These are phyloP conservation scores for Pampus argenteus DNA, from an alignment of 2,797 vertebrate species.

Conservation along the genomic window DNA sequence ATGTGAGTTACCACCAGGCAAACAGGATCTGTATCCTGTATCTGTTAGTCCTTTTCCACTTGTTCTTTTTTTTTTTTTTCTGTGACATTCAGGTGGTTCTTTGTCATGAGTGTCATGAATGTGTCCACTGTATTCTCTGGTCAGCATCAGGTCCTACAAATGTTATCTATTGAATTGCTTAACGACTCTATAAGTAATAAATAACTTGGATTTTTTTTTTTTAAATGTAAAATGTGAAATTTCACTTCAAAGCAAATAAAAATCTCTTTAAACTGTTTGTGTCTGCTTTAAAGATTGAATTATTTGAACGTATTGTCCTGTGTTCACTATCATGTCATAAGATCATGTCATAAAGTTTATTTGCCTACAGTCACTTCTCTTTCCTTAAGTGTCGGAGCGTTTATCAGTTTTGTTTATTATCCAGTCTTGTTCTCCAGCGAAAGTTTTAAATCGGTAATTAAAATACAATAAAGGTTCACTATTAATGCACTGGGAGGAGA, in stretches of 20 bases:
- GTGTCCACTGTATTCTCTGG: not conserved
- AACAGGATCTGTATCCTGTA: not conserved
- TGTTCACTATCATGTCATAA: not conserved
- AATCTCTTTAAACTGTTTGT: accelerated
- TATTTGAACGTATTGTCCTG: not conserved
- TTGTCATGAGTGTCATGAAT: not conserved
- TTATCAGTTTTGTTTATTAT: not conserved
- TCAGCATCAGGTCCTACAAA: not conserved
- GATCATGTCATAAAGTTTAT: not conserved
- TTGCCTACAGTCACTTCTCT: not conserved
- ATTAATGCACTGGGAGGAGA: not conserved
- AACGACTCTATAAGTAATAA: not conserved
- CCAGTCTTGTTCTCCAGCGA: not conserved
- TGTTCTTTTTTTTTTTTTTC: not conserved
- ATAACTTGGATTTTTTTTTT: no score
- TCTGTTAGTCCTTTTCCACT: not conserved
- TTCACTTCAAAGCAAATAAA: slow-evolving; percentile 30
- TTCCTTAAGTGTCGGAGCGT: no score
- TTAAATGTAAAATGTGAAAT: not conserved
- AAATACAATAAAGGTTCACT: not conserved
- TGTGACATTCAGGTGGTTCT: slow-evolving; percentile 5
- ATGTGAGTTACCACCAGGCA: not conserved
- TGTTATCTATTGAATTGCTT: not conserved
- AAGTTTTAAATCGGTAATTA: not conserved
- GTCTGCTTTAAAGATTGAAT: not conserved